Base-by-base conservation (phyloP, 2,888 invertebrate species). In the Andricus curvator region DNA sequence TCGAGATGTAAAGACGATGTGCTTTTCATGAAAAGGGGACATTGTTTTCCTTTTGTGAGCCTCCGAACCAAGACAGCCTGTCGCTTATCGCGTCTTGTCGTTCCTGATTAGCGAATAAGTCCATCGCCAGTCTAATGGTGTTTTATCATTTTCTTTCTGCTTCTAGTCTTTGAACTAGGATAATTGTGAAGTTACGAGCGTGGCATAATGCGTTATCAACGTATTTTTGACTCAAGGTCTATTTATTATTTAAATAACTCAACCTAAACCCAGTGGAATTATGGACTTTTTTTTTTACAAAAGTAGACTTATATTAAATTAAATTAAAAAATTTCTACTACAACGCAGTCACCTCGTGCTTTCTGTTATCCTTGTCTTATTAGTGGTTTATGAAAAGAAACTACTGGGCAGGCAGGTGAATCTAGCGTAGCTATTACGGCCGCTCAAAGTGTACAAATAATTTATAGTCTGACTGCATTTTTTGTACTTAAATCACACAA, bases 11-110 rank as follows among this genome's bases (percentile, higher is more conserved):
- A 70, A 70, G 48, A 70, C 22, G 8, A 17, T 56, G 56, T n/a
- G 6, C 25, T 74, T 74, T 41, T n/a, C 20, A 67, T 67, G 66
- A 66, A 33, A 29, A 66, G 37, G 66, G n/a, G 3, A 20, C 9
- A 60, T 11, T 4, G 6, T 65, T 66, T 20, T 20, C 37, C 4
- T 41, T 67, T 22, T 22, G 2, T 17, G n/a, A 33, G n/a, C 74
- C 74, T 74, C 56, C 56, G n/a, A 56, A 60, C 33, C 74, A 74
- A 56, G 74, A 74, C 74, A 56, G 33, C 33, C n/a, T 56, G 74
- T 56, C 51, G 74, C 74, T 60, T 74, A 37, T 74, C 56, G 51
- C 74, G n/a, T 74, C 74, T 74, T 74, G 56, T 74, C 74, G 74
- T 74, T 74, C 74, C 74, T 74, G 48, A 74, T 56, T 74, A 74